These are phyloP conservation scores for Epistrophella euchroma DNA, from an alignment of 2,888 invertebrate species.

Conservation along the genomic window DNA sequence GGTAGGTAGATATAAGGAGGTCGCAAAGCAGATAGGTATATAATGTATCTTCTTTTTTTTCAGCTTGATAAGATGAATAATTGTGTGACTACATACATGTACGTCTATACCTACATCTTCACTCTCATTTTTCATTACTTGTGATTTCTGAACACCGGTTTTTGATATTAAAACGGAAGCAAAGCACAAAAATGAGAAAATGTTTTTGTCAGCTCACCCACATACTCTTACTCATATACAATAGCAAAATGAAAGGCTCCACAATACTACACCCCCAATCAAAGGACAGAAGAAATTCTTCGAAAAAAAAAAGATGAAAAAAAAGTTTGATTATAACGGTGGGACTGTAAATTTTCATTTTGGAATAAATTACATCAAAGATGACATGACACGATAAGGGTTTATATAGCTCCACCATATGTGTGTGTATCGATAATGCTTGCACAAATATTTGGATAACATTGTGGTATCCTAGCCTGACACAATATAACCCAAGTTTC, in stretches of 20 bases:
- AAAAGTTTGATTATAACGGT: constrained; percentile 46
- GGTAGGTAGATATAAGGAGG: background rate
- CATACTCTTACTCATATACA: constrained; percentile 21
- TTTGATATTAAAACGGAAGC: constrained; percentile 38
- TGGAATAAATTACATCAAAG: constrained; percentile 76
- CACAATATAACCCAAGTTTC: constrained; percentile 42
- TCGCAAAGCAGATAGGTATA: background rate
- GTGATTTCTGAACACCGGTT: constrained; percentile 42
- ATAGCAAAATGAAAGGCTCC: constrained; percentile 44
- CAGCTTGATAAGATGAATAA: constrained; percentile 50
- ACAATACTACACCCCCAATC: constrained; percentile 10
- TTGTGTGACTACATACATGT: constrained; percentile 46
- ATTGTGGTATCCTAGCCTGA: constrained; percentile 46
- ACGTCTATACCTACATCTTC: constrained; percentile 2
- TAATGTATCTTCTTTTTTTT: constrained; percentile 5
- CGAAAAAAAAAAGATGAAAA: constrained; percentile 18
- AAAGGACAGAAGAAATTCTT: constrained; percentile 29
- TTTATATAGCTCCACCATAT: constrained; percentile 48
- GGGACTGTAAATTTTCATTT: constrained; percentile 73
- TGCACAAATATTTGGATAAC: constrained; percentile 74
- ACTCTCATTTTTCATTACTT: constrained; percentile 47
- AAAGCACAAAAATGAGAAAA: constrained; percentile 22
- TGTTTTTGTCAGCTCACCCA: constrained; percentile 50
- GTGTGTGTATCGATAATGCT: constrained; percentile 69
- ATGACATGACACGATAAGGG: constrained; percentile 73